A percentile compares a stretch with the other conserved stretches of the same genome.
These are phyloP conservation scores for Halictus rubicundus DNA, from an alignment of 1,140 invertebrate species.

Conservation along the genomic window DNA sequence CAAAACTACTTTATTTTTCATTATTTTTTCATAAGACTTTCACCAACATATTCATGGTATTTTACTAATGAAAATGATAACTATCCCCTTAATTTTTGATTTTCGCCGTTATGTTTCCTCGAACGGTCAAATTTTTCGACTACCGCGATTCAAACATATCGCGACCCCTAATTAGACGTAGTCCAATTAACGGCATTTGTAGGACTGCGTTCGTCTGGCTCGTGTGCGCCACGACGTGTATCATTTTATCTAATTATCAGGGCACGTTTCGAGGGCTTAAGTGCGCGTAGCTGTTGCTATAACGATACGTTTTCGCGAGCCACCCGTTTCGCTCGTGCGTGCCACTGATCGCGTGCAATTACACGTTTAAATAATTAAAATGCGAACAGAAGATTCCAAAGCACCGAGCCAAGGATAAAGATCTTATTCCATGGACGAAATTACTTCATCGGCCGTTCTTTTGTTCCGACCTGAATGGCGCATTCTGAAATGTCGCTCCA, in stretches of 20 bases:
- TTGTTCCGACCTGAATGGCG: not conserved
- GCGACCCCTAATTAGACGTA: constrained; percentile 44
- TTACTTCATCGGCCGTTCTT: constrained; percentile 20
- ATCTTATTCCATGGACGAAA: not conserved
- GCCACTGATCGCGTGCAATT: constrained; percentile 30
- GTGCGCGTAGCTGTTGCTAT: constrained; percentile 15
- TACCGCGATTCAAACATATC: not conserved
- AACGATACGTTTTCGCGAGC: constrained; percentile 45
- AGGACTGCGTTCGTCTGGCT: constrained; percentile 14
- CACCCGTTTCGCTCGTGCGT: constrained; percentile 19
- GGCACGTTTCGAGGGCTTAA: constrained; percentile 13
- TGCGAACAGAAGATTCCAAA: constrained; percentile 10
- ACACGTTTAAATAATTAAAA: constrained; percentile 45
- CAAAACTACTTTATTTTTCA: no score
- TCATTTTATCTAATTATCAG: constrained; percentile 49
- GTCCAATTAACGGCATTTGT: constrained; percentile 42
- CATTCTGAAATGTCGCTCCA: not conserved
- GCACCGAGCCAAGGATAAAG: not conserved
- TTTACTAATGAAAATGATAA: no score
- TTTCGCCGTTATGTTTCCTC: not conserved
- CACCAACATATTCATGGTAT: no score
- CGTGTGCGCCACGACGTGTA: not conserved
- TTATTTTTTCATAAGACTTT: no score
- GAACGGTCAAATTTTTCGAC: not conserved
- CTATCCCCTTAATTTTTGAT: no score